Evolutionary conservation across 2,888 invertebrate genomes (phyloP), one percentile per base, ranked within the genome.

Genomic region (Augochlorella aurata): DNA sequence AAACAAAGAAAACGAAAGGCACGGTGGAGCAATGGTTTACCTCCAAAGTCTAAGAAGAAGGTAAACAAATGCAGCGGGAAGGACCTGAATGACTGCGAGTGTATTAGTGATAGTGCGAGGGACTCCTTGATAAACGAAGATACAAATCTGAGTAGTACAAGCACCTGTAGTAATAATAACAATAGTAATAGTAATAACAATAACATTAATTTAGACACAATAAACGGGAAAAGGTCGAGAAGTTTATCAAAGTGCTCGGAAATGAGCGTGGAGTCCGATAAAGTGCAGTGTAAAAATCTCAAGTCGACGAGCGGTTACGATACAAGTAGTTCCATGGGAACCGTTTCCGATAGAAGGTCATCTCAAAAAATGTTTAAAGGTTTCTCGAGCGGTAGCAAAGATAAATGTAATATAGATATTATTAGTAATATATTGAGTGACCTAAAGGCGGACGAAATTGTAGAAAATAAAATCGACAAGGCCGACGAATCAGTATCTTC

Each of bases 21-120:
- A 0, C 85, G 91, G 24, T 93, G 92, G 92, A 89, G 88, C 74
- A 91, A 89, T 70, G 92, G 92, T 5, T 67, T 88, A 8, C 65
- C 90, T 49, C 88, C 91, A 0, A 83, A 77, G 14, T 12, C 74
- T 24, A 86, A 67, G 49, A 88, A 61, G 44, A 85, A 77, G 21
- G 5, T n/a, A 47, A 87, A 71, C 29, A 89, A 81, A 54, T 75
- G 49, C n/a, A 63, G 78, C 2, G 83, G 88, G 47, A 82, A 85
- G 50, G 74, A 80, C 65, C 14, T 47, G 9, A 81, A 74, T 50
- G 76, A 79, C 38, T 81, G 76, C 58, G 81, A 85, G 29, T 83
- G 66, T 14, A 83, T 68, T 63, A 77, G 76, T 8, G 86, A 89
- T 50, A 90, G 85, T 72, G 75, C 79, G 1, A 70, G 77, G 0